Evolutionary conservation across 2,113 vertebrate species (phyloP).

Genomic region (Alligator sinensis): DNA sequence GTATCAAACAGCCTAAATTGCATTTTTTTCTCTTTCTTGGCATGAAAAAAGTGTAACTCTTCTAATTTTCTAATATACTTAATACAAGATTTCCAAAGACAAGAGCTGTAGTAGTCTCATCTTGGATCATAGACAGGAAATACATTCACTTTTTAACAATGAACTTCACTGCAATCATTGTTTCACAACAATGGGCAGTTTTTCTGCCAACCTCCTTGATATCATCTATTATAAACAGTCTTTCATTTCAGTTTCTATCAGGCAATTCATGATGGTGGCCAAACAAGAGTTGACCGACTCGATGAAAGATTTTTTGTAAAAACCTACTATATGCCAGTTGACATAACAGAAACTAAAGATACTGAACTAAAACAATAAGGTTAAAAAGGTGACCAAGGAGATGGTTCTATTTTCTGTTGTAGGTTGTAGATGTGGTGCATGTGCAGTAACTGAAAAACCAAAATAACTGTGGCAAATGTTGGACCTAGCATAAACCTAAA

Average conservation of each 20-base stretch:
- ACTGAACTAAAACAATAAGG: neutral
- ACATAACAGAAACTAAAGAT: neutral
- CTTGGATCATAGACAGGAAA: neutral
- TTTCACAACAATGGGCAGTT: neutral
- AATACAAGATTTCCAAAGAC: neutral
- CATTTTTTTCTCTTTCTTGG: neutral
- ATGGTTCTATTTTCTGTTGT: neutral
- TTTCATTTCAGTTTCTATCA: neutral
- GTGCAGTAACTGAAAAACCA: too few relatives aligned
- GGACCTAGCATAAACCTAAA: too few relatives aligned
- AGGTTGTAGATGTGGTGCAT: too few relatives aligned
- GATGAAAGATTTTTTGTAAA: neutral
- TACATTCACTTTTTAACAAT: neutral
- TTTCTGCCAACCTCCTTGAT: neutral
- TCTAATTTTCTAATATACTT: neutral
- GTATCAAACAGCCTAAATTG: neutral
- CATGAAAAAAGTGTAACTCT: neutral
- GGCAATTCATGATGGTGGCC: neutral
- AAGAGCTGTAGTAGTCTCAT: neutral
- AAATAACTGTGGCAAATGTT: too few relatives aligned
- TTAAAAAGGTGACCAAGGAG: neutral
- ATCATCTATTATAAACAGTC: accelerated
- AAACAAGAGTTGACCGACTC: neutral
- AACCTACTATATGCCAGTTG: neutral
- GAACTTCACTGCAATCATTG: neutral